A percentile compares a stretch with the other conserved stretches of the same genome.
Evolutionary conservation across 2,888 invertebrate species (phyloP).

Genomic region (Empis stercorea): DNA sequence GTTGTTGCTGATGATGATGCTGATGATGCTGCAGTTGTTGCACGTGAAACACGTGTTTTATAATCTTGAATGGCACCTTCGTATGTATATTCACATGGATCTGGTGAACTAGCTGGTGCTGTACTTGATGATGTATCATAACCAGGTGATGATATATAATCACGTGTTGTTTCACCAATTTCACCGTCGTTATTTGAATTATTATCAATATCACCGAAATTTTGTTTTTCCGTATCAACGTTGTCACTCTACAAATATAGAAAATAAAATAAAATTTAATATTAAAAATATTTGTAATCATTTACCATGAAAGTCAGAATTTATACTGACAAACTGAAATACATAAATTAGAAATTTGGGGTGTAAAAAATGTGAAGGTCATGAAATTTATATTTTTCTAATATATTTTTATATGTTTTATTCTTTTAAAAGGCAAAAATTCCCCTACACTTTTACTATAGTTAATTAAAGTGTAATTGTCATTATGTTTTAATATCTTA

Average conservation of each 20-base stretch:
- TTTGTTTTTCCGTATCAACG: conserved; percentile 37
- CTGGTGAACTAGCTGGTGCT: conserved; percentile 53
- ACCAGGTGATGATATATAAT: conserved; percentile 37
- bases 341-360: no score
- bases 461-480: no score
- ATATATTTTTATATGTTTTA: no score
- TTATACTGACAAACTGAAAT: no score
- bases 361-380: no score
- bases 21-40: conserved; percentile 18
- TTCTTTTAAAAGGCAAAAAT: no score
- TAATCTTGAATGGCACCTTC: conserved; percentile 80
- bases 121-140: conserved; percentile 58
- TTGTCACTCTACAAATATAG: conserved; percentile 44
- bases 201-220: conserved; percentile 17
- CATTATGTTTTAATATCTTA: no score
- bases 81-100: conserved; percentile 71
- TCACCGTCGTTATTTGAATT: conserved; percentile 20
- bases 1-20: conserved; percentile 1
- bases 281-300: not conserved
- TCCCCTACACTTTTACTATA: no score
- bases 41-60: conserved; percentile 58
- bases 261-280: conserved; percentile 6
- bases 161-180: conserved; percentile 21
- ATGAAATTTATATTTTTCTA: no score
- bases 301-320: no score